These are phyloP conservation scores for Nomada ferruginata DNA, from an alignment of 2,888 invertebrate species.

Conservation along the genomic window DNA sequence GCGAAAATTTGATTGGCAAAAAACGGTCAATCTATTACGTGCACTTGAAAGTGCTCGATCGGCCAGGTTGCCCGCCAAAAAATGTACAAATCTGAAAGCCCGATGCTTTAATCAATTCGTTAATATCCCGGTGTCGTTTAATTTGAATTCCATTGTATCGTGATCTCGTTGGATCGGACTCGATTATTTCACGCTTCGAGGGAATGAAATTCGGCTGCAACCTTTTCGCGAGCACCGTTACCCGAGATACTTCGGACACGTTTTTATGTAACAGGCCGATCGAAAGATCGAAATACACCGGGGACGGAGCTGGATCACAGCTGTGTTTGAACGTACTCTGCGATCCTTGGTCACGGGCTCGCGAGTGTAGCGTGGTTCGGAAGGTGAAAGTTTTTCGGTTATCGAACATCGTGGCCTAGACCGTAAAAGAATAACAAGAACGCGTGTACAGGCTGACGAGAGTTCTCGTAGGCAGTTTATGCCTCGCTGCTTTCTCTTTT, in stretches of 20 bases:
- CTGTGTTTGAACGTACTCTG: slow-evolving; percentile 28
- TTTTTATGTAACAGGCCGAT: slow-evolving; percentile 56
- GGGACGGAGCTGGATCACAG: slow-evolving; percentile 24
- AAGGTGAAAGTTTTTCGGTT: slow-evolving; percentile 81
- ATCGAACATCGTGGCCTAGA: slow-evolving; percentile 81
- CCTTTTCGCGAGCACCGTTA: background rate
- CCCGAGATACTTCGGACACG: slow-evolving; percentile 43
- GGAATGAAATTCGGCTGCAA: slow-evolving; percentile 1
- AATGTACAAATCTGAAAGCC: too few species aligned
- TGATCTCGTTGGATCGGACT: background rate
- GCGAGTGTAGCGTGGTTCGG: slow-evolving; percentile 57
- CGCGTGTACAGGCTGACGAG: slow-evolving; percentile 43
- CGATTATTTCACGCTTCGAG: background rate
- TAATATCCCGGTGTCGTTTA: too few species aligned
- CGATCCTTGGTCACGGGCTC: slow-evolving; percentile 69
- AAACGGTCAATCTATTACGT: too few species aligned
- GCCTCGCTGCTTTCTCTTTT: slow-evolving; percentile 71
- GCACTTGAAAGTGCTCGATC: too few species aligned
- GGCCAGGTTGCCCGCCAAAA: too few species aligned
- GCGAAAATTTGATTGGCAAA: too few species aligned
- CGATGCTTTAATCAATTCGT: too few species aligned
- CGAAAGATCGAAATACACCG: slow-evolving; percentile 67
- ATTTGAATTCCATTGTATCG: too few species aligned
- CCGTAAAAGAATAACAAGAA: slow-evolving; percentile 73
- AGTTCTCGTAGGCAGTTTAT: slow-evolving; percentile 55